These are phyloP conservation scores for Idaea dimidiata DNA, from an alignment of 2,888 invertebrate genomes.

Conservation along the genomic window DNA sequence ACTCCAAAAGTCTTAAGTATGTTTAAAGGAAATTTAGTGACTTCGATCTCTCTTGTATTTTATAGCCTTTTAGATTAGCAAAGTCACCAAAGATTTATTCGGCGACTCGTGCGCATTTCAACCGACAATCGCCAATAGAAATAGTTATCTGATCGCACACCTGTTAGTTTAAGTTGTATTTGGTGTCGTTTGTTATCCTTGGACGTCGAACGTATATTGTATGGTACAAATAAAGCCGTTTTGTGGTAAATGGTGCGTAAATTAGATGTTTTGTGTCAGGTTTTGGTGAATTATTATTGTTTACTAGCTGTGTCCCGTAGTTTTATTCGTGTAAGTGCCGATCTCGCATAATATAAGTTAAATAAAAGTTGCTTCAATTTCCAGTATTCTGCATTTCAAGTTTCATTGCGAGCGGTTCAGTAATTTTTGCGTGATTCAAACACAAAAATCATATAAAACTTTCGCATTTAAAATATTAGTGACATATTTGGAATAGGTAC, in stretches of 20 bases:
- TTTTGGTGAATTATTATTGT: not conserved
- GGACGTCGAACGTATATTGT: conserved; percentile 25
- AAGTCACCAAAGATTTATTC: conserved; percentile 24
- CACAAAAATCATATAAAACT: no score
- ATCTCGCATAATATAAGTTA: no score
- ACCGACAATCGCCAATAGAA: conserved; percentile 10
- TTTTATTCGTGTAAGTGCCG: not conserved
- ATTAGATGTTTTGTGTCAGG: not conserved
- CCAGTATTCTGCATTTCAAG: no score
- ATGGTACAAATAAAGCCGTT: conserved; percentile 1
- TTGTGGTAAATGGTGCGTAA: not conserved
- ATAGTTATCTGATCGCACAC: conserved; percentile 27
- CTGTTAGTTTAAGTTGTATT: conserved; percentile 22
- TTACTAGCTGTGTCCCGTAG: not conserved
- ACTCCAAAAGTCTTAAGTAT: no score
- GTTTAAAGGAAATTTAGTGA: no score
- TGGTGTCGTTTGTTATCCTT: conserved; percentile 25
- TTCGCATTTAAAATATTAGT: no score
- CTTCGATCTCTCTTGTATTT: not conserved
- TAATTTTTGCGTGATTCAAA: no score
- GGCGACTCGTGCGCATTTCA: conserved; percentile 20
- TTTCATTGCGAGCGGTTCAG: no score
- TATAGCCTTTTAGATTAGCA: conserved; percentile 19
- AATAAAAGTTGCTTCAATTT: no score
- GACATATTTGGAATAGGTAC: no score